Evolutionary conservation across 2,113 vertebrate genomes (phyloP), one percentile per base, ranked within the genome.

Genomic region (Aramus guarauna): DNA sequence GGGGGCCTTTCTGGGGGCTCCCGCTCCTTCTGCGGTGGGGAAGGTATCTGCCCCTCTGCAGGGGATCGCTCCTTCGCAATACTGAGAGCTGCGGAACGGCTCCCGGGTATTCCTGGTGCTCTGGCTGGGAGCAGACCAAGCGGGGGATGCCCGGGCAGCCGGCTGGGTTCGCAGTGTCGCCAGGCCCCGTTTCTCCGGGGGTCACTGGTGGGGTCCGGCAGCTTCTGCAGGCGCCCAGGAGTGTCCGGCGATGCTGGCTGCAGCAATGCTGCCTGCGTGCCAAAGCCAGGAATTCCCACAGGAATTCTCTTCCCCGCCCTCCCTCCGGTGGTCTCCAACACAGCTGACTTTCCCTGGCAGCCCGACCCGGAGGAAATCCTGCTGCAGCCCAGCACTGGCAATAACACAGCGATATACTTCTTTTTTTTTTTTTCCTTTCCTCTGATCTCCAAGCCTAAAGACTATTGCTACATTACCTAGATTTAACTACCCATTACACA

Each of bases 401-500:
- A 15, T n/a, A 45, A 29, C 34, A 3, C 26, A 59, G 43, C 43
- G 2, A 26, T 18, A 2, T 13, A 0, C 2, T 23, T 19, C 12
- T 36, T 5, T 71, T 64, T 41, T 12, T 15, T 16, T 21, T 8
- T 18, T 6, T 22, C 18, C 66, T 23, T 11, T 12, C 30, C 56
- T 43, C 36, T 59, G 56, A 63, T 80, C 91, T 26, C 47, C 0
- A 5, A 24, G 79, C 68, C 84, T 41, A 15, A 59, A 73, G 84
- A 86, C 72, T 64, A 21, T 30, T 5, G 53, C 90, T 90, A 45
- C 96, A 39, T 92, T 94, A 97, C 95, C 94, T 94, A 11, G 69
- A 72, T 92, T 95, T 91, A 97, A 97, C 97, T 77, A 73, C 95
- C 97, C 94, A 91, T 95, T 96, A 92, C 93, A 90, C 92, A 59